These are phyloP conservation scores for Agonopterix subpropinquella DNA, from an alignment of 2,888 invertebrate genomes.

Conservation along the genomic window DNA sequence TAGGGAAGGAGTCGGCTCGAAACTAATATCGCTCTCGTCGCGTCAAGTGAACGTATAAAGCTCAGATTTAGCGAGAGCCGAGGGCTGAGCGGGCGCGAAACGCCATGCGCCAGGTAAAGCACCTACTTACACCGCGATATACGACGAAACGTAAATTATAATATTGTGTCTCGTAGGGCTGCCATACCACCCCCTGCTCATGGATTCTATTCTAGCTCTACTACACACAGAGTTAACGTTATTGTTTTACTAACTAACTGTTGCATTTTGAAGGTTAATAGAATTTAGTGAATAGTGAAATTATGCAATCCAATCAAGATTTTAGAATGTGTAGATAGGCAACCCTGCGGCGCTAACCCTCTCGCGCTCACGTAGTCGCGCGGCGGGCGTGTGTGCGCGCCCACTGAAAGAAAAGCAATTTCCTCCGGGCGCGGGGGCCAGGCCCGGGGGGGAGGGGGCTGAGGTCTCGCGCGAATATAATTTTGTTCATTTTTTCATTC, in stretches of 20 bases:
- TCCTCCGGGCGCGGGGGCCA: slow-evolving; percentile 59
- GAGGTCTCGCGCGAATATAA: slow-evolving; percentile 75
- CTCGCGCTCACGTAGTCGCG: slow-evolving; percentile 50
- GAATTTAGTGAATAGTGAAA: neutral
- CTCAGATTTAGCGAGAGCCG: slow-evolving; percentile 72
- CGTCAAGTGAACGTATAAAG: slow-evolving; percentile 76
- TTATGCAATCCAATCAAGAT: neutral
- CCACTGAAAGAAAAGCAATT: slow-evolving; percentile 76
- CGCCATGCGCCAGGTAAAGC: slow-evolving; percentile 74
- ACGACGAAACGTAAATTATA: slow-evolving; percentile 75
- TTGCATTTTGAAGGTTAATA: neutral
- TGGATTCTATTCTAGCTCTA: neutral
- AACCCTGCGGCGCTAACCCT: slow-evolving; percentile 53
- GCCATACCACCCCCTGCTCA: neutral
- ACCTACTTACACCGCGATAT: slow-evolving; percentile 73
- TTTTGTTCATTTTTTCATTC: slow-evolving; percentile 76
- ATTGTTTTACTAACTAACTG: neutral
- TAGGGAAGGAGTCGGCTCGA: slow-evolving; percentile 65
- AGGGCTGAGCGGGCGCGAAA: slow-evolving; percentile 69
- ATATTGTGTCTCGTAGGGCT: slow-evolving; percentile 53
- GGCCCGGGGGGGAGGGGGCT: slow-evolving; percentile 39
- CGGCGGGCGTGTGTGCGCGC: slow-evolving; percentile 63
- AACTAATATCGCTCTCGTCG: slow-evolving; percentile 74
- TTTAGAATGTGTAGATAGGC: neutral
- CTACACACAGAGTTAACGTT: neutral